Conservation (phyloP, 2,113 vertebrate genomes). For the Cinclus cinclus region DNA sequence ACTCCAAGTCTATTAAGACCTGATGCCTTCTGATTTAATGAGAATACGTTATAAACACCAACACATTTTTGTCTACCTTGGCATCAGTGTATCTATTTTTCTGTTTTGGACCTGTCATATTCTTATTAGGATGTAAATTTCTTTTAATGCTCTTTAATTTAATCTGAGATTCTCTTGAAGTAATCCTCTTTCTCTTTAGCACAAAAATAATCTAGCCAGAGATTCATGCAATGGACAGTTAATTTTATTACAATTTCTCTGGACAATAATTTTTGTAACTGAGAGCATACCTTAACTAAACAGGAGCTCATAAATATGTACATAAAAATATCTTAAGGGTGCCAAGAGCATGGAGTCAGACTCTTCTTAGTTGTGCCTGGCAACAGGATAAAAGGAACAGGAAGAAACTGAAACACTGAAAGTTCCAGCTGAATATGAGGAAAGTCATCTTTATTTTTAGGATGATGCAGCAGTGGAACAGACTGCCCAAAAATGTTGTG, state of each 20-base stretch:
- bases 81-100: neutral
- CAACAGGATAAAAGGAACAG: neutral
- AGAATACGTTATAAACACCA: constrained; percentile 4
- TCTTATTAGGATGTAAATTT: neutral
- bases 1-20: constrained; percentile 47
- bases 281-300: neutral
- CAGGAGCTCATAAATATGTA: neutral
- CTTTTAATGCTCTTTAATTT: neutral
- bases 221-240: neutral
- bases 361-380: neutral
- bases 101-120: constrained; percentile 5
- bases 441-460: neutral
- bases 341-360: neutral
- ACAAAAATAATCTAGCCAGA: neutral
- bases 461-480: neutral
- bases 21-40: constrained; percentile 35
- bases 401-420: neutral
- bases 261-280: neutral
- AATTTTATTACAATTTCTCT: neutral
- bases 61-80: constrained; percentile 48
- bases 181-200: neutral
- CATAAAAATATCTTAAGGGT: neutral
- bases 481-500: neutral
- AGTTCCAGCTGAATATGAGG: neutral
- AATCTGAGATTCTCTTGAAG: neutral